Evolutionary conservation across 2,888 invertebrate genomes (phyloP).

Genomic region (Phlogophora meticulosa): DNA sequence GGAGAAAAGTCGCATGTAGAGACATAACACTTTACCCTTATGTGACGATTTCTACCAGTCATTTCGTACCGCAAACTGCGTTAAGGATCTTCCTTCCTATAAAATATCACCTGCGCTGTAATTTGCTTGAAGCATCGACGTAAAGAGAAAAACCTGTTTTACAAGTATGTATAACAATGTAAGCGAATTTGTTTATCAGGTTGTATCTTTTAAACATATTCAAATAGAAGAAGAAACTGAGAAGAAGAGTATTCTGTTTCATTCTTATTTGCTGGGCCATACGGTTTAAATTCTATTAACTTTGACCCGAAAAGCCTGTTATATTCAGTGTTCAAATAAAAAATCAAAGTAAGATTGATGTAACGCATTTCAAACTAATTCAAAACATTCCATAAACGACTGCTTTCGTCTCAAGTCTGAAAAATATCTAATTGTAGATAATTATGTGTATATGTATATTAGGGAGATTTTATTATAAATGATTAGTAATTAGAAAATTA

Average conservation of each 20-base stretch:
- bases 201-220: no score
- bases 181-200: no score
- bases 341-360: not conserved
- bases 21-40: no score
- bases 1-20: no score
- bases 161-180: no score
- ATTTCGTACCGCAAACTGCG: no score
- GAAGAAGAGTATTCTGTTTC: no score
- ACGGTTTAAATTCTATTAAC: not conserved
- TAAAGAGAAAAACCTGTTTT: not conserved
- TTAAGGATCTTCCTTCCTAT: no score
- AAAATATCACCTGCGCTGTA: not conserved
- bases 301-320: slow-evolving; percentile 14
- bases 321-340: slow-evolving; percentile 34
- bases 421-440: slow-evolving; percentile 48
- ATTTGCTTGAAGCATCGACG: slow-evolving; percentile 6
- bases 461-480: slow-evolving; percentile 42
- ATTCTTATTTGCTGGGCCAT: not conserved
- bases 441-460: slow-evolving; percentile 61
- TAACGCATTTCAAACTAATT: slow-evolving; percentile 16
- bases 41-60: no score
- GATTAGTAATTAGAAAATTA: slow-evolving; percentile 34
- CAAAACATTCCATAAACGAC: slow-evolving; percentile 57
- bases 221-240: no score
- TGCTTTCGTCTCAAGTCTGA: slow-evolving; percentile 57